These are phyloP conservation scores for Phalloptychus januarius DNA, from an alignment of 2,797 vertebrate genomes.

Conservation along the genomic window DNA sequence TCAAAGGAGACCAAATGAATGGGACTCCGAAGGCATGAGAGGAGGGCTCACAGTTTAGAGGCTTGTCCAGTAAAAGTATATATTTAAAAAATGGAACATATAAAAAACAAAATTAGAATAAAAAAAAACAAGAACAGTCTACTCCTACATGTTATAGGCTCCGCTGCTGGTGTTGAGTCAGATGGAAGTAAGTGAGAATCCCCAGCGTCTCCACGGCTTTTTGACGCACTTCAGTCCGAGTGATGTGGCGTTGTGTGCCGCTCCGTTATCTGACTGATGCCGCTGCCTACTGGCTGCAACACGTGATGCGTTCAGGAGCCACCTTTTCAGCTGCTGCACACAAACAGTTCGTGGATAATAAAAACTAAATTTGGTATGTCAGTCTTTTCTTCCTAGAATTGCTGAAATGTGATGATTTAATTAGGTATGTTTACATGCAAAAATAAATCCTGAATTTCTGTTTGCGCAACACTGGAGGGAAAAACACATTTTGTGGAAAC, in stretches of 20 bases:
- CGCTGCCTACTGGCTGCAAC: conserved; percentile 42
- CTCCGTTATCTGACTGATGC: conserved; percentile 59
- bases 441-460: neutral
- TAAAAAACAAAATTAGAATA: conserved; percentile 49
- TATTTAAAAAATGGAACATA: conserved; percentile 38
- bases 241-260: conserved; percentile 70
- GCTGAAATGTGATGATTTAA: neutral
- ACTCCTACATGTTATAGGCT: conserved; percentile 74
- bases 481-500: neutral
- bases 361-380: neutral
- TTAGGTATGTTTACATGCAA: neutral
- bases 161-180: conserved; percentile 27
- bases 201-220: conserved; percentile 24
- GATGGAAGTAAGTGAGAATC: conserved; percentile 20
- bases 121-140: conserved; percentile 32
- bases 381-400: neutral
- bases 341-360: neutral
- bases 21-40: conserved; percentile 38
- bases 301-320: conserved; percentile 52
- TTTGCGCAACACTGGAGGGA: neutral
- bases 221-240: conserved; percentile 44
- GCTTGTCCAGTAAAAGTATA: conserved; percentile 48
- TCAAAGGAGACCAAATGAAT: conserved; percentile 57
- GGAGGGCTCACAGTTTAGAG: conserved; percentile 50
- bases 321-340: neutral